Evolutionary conservation across 1,140 invertebrate species (phyloP), one percentile per base, ranked within the genome.

Genomic region (Galleria mellonella): DNA sequence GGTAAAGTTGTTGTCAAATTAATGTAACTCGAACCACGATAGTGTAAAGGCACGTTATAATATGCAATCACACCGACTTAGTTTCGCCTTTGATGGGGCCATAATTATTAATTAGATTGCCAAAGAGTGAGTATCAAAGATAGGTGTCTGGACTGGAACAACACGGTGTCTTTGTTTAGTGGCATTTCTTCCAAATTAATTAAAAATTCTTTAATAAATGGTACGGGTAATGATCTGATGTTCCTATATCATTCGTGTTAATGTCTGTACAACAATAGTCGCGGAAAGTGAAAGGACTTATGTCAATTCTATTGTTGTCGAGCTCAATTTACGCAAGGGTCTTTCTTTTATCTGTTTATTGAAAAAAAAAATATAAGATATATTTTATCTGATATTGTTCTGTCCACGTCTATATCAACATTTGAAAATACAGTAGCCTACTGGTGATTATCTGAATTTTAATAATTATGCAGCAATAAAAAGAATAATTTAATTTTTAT

Each of bases 121-220:
- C 81, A 85, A 85, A 84, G 81, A 84, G 64, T 71, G 69, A 67
- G 61, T 79, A 84, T 84, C 78, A 84, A 84, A 85, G 81, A 84
- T 77, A 55, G 53, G 61, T 66, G 61, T 74, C 62, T 60, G 68
- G 69, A 71, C 62, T 60, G 68, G 69, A 71, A 74, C 62, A 39
- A 71, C 57, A 73, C 64, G 63, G 72, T 71, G 73, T 81, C 57
- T 67, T 55, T 56, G 59, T 62, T 74, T 70, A 66, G 68, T 62
- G 69, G 76, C 71, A 46, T 60, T 57, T 53, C 76, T 84, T 82
- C 72, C 75, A 78, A 82, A 83, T 68, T 72, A 53, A 58, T 72
- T 76, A 60, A 76, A 83, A 78, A 70, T 69, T 67, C 57, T 70
- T 78, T 73, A 49, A 23, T 23, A 23, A n/a, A 69, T 68, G 66